phyloP scores from a whole-genome alignment of 2,113 vertebrate genomes.

The Callaeas wilsoni region DNA sequence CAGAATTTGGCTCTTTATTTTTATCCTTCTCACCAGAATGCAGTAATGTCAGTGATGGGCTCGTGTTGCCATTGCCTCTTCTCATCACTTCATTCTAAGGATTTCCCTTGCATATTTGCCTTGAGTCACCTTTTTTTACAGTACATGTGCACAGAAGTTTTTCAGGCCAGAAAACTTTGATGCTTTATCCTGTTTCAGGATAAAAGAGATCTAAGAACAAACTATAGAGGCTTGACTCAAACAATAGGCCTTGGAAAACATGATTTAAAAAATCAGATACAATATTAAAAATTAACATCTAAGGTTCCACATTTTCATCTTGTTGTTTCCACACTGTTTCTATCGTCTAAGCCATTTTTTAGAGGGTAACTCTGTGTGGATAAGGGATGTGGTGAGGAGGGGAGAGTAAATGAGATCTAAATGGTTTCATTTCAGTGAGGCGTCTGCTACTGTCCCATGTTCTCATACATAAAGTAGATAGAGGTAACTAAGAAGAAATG shows the following conservation, averaged over 20 bases:
- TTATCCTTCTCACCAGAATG: not conserved
- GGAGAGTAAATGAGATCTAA: not conserved
- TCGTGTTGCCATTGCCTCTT: not conserved
- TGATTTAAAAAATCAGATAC: not conserved
- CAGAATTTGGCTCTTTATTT: not conserved
- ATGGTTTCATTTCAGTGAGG: not conserved
- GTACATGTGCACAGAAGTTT: accelerated
- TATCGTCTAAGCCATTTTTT: not conserved
- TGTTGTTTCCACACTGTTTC: not conserved
- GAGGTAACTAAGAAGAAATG: not conserved
- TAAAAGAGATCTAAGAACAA: not conserved
- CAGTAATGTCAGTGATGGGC: not conserved
- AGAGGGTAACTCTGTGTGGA: not conserved
- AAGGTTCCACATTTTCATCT: not conserved
- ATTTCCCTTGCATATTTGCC: not conserved
- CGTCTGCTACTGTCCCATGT: not conserved
- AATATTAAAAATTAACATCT: not conserved
- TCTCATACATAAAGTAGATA: not conserved
- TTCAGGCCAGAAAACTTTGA: not conserved
- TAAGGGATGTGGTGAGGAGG: not conserved
- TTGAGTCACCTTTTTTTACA: not conserved
- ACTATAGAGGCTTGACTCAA: not conserved
- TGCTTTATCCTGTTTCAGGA: not conserved
- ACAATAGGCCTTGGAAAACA: not conserved
- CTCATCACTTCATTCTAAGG: not conserved